Conservation (phyloP, 1,140 invertebrate species). For the Octopus bimaculoides region DNA sequence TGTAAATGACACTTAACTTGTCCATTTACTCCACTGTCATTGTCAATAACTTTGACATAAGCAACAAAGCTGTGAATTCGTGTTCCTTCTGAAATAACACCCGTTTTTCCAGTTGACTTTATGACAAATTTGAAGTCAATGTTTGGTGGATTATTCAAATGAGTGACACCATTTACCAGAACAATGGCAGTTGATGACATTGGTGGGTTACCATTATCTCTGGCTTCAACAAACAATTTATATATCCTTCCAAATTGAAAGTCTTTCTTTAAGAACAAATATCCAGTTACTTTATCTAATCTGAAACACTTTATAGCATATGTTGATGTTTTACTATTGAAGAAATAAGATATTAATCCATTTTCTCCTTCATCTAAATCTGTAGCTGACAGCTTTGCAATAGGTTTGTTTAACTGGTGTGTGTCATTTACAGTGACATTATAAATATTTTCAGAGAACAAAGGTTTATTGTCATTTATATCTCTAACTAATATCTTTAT, state of each 20-base stretch:
- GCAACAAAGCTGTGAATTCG: slow-evolving; percentile 45
- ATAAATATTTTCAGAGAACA: slow-evolving; percentile 64
- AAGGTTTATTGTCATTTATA: slow-evolving; percentile 22
- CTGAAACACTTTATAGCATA: slow-evolving; percentile 37
- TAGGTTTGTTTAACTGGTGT: slow-evolving; percentile 69
- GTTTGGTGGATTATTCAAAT: slow-evolving; percentile 93
- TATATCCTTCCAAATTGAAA: slow-evolving; percentile 43
- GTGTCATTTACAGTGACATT: slow-evolving; percentile 80
- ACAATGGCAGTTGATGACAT: slow-evolving; percentile 88
- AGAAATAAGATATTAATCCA: slow-evolving; percentile 82
- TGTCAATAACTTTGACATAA: slow-evolving; percentile 46
- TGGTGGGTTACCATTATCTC: slow-evolving; percentile 55
- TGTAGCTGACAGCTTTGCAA: slow-evolving; percentile 74
- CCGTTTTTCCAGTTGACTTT: slow-evolving; percentile 28
- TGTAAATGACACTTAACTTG: slow-evolving; percentile 40
- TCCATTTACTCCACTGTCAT: slow-evolving; percentile 44
- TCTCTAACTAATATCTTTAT: background rate
- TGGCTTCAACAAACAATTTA: slow-evolving; percentile 38
- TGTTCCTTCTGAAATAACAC: slow-evolving; percentile 37
- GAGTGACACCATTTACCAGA: slow-evolving; percentile 89
- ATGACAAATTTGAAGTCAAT: slow-evolving; percentile 35
- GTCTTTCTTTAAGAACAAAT: slow-evolving; percentile 30
- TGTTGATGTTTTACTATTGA: slow-evolving; percentile 56
- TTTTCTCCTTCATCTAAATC: slow-evolving; percentile 88
- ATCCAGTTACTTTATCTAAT: slow-evolving; percentile 35